Conservation (phyloP, 2,113 vertebrate genomes). For the Platichthys stellatus region DNA sequence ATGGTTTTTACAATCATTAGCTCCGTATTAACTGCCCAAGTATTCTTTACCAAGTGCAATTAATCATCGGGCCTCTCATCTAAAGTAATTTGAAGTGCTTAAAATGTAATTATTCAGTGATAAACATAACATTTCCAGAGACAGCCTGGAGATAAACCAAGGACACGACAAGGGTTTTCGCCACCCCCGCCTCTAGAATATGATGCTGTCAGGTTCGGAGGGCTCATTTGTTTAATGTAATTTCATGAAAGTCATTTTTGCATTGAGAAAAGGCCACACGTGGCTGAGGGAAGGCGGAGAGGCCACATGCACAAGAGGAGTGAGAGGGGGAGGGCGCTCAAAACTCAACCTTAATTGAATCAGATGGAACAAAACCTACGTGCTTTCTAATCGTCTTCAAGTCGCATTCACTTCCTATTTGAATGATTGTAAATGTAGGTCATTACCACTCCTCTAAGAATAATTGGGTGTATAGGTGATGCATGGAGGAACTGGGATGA, state of each 20-base stretch:
- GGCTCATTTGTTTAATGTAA: constrained; percentile 75
- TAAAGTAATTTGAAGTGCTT: constrained; percentile 77
- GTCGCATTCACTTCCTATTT: constrained; percentile 72
- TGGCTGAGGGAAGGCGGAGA: constrained; percentile 50
- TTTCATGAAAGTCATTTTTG: constrained; percentile 65
- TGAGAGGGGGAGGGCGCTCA: constrained; percentile 29
- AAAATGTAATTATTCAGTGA: constrained; percentile 79
- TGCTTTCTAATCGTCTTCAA: constrained; percentile 71
- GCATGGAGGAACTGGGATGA: constrained; percentile 36
- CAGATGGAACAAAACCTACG: constrained; percentile 69
- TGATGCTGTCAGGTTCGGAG: constrained; percentile 57
- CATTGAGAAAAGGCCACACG: constrained; percentile 47
- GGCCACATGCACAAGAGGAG: constrained; percentile 18
- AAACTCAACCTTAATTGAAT: constrained; percentile 77
- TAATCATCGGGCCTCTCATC: constrained; percentile 75
- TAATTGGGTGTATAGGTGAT: constrained; percentile 42
- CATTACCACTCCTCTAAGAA: constrained; percentile 58
- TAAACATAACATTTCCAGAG: constrained; percentile 74
- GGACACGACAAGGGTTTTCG: constrained; percentile 48
- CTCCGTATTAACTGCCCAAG: constrained; percentile 62
- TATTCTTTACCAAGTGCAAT: constrained; percentile 65
- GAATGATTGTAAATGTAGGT: constrained; percentile 69
- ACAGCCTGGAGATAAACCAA: constrained; percentile 56
- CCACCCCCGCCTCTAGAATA: constrained; percentile 53
- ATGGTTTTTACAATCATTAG: constrained; percentile 59